These are phyloP conservation scores for Manduca sexta DNA, from an alignment of 1,140 invertebrate genomes.

Conservation along the genomic window DNA sequence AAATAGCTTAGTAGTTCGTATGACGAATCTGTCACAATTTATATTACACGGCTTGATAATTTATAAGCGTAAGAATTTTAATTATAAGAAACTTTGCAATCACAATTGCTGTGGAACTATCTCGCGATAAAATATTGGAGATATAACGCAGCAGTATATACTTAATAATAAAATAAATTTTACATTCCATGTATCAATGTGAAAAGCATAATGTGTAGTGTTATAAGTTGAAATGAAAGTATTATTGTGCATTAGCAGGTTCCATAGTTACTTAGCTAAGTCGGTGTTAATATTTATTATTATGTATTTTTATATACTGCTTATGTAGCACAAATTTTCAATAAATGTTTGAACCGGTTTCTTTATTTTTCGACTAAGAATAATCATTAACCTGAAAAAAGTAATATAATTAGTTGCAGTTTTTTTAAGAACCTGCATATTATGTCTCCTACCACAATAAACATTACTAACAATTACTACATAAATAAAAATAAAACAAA, in stretches of 20 bases:
- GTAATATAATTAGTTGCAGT: too few species aligned
- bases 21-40: slow-evolving; percentile 1
- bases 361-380: too few species aligned
- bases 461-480: too few species aligned
- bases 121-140: too few species aligned
- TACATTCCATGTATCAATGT: slow-evolving; percentile 52
- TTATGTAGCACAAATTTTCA: slow-evolving; percentile 70
- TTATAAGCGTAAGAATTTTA: too few species aligned
- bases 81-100: too few species aligned
- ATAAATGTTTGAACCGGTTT: slow-evolving; percentile 65
- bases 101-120: too few species aligned
- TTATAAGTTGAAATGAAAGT: slow-evolving; percentile 55
- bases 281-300: slow-evolving; percentile 69
- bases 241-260: slow-evolving; percentile 62
- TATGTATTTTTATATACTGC: slow-evolving; percentile 70
- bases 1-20: slow-evolving; percentile 3
- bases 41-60: too few species aligned
- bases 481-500: neutral
- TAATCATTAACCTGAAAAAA: too few species aligned
- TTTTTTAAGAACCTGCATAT: too few species aligned
- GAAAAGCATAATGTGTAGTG: slow-evolving; percentile 35
- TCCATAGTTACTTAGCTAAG: slow-evolving; percentile 57
- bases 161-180: slow-evolving; percentile 1
- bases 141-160: too few species aligned
- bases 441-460: too few species aligned